Conservation (phyloP, 2,113 vertebrate species). For the Scytalopus superciliaris region DNA sequence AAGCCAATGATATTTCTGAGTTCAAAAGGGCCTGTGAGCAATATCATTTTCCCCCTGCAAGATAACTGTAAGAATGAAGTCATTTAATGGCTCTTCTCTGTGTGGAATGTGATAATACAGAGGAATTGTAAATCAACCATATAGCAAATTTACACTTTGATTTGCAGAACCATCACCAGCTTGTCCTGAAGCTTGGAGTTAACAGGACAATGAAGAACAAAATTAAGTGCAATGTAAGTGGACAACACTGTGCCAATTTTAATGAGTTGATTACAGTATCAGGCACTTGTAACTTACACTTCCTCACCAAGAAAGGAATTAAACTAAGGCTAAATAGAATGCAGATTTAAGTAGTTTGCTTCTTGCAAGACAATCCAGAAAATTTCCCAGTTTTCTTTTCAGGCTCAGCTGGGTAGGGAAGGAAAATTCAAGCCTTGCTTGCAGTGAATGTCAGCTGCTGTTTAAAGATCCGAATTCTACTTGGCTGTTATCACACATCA, state of each 20-base stretch:
- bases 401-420: neutral
- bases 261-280: neutral
- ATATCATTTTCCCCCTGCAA: neutral
- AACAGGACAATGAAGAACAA: neutral
- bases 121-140: neutral
- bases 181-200: neutral
- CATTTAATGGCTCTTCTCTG: neutral
- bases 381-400: neutral
- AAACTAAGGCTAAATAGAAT: neutral
- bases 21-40: neutral
- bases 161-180: neutral
- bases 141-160: neutral
- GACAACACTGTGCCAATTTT: neutral
- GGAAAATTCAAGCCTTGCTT: neutral
- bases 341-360: neutral
- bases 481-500: neutral
- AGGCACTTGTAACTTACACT: neutral
- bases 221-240: neutral
- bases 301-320: neutral
- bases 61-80: neutral
- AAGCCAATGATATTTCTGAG: neutral
- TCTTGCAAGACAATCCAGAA: neutral
- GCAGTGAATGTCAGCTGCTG: neutral
- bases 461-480: neutral
- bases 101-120: neutral